Evolutionary conservation across 2,797 vertebrate genomes (phyloP), one percentile per base, ranked within the genome.

Genomic region (Macropus fuliginosus): DNA sequence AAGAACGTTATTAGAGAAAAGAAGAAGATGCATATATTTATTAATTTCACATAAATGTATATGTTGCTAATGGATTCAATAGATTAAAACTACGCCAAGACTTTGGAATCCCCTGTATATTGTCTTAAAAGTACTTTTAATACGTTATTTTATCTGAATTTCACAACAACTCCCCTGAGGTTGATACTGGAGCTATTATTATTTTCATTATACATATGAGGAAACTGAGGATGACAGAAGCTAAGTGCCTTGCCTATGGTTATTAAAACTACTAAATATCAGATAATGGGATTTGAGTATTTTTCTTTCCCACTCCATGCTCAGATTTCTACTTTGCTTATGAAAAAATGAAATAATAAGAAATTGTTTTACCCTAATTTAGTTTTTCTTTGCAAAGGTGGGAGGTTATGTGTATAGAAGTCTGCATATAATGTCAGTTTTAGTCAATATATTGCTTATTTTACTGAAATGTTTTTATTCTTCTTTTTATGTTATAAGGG

Each of bases 1-100:
- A 98, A 92, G 92, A 98, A 92, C 92, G 96, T 98, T 98, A 98
- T 2, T 98, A 95, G 56, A 97, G 97, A 93, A 91, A 98, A 97
- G 94, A 54, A 98, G 52, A 81, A 95, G 96, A 92, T 12, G n/a
- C 24, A 12, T 6, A 90, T 92, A 95, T 5, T 93, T 52, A 95
- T 54, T 94, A 90, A 92, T 55, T 94, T 92, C 57, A 95, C 12
- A 93, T 0, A 92, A 12, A 29, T 66, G 16, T 34, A 4, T 62
- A 95, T 96, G 21, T 74, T 40, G 40, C 6, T 27, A 81, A 24
- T 81, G 18, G 5, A 18, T 46, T 81, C 40, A 81, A 81, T 11
- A 81, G n/a, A 46, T 81, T 81, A 81, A 46, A 81, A 81, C 74
- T 46, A 81, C 0, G 10, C 21, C 40, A 27, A 46, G 40, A 11